A percentile compares a stretch with the other conserved stretches of the same genome.
phyloP scores from a whole-genome alignment of 2,888 invertebrate species.

The Iphiclides podalirius region DNA sequence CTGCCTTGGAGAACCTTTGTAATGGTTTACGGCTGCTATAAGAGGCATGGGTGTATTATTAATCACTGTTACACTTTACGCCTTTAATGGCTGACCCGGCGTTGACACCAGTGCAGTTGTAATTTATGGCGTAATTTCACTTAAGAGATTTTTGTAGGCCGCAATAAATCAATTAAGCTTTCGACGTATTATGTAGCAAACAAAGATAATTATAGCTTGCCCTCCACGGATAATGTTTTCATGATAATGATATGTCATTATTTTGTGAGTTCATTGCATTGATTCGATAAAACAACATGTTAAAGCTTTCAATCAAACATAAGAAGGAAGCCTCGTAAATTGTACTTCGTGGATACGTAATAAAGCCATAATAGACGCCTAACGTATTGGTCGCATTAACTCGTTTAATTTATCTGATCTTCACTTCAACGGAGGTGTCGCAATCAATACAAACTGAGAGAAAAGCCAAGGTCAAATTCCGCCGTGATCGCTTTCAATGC shows the following conservation, averaged over 20 bases:
- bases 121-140: constrained; percentile 32
- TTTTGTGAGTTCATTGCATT: constrained; percentile 7
- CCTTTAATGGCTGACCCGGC: constrained; percentile 28
- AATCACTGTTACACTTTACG: constrained; percentile 19
- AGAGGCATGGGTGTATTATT: constrained; percentile 8
- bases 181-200: constrained; percentile 23
- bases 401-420: constrained; percentile 42
- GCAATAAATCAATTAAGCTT: constrained; percentile 29
- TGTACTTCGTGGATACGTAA: constrained; percentile 10
- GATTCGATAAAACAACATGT: constrained; percentile 5
- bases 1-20: too few relatives aligned
- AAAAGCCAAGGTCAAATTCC: constrained; percentile 67
- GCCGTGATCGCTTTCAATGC: constrained; percentile 63
- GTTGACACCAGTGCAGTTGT: constrained; percentile 27
- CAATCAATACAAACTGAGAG: constrained; percentile 53
- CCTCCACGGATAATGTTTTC: constrained; percentile 15
- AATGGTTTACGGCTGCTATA: constrained; percentile 1
- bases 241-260: constrained; percentile 15
- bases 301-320: constrained; percentile 13
- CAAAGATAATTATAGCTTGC: neutral
- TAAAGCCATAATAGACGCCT: neutral
- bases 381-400: constrained; percentile 23
- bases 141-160: constrained; percentile 25
- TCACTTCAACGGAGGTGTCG: constrained; percentile 51
- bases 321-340: constrained; percentile 8